Conservation (phyloP, 2,797 vertebrate species). For the Anguilla marmorata region DNA sequence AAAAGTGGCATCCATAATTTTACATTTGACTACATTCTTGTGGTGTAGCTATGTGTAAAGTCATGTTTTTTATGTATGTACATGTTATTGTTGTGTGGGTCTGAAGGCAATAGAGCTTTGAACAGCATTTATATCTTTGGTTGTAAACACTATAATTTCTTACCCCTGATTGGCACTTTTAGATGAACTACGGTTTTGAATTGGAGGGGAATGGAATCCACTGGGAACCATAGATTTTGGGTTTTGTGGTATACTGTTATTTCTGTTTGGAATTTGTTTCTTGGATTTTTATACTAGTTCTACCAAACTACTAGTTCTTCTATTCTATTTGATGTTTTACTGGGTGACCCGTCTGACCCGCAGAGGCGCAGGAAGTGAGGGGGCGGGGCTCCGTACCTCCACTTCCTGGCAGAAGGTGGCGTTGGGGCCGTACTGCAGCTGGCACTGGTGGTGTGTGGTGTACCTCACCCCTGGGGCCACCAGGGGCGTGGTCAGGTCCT, state of each 20-base stretch:
- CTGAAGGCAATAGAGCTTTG: background rate
- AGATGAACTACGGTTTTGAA: background rate
- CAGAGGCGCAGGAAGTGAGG: background rate
- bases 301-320: background rate
- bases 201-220: background rate
- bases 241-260: background rate
- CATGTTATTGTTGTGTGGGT: background rate
- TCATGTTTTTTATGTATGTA: background rate
- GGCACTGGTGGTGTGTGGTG: constrained; percentile 93
- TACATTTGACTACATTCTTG: background rate
- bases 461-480: constrained; percentile 90
- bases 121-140: background rate
- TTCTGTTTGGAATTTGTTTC: background rate
- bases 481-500: constrained; percentile 82
- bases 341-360: background rate
- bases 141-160: background rate
- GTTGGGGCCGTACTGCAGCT: constrained; percentile 92
- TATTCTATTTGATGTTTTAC: too few species aligned
- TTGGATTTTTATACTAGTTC: background rate
- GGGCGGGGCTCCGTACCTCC: constrained; percentile 77
- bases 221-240: constrained; percentile 15
- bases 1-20: background rate
- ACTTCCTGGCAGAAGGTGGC: constrained; percentile 92
- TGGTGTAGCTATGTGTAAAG: background rate
- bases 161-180: constrained; percentile 1